Base-by-base conservation (phyloP, 2,888 invertebrate species). In the Macaria notata region DNA sequence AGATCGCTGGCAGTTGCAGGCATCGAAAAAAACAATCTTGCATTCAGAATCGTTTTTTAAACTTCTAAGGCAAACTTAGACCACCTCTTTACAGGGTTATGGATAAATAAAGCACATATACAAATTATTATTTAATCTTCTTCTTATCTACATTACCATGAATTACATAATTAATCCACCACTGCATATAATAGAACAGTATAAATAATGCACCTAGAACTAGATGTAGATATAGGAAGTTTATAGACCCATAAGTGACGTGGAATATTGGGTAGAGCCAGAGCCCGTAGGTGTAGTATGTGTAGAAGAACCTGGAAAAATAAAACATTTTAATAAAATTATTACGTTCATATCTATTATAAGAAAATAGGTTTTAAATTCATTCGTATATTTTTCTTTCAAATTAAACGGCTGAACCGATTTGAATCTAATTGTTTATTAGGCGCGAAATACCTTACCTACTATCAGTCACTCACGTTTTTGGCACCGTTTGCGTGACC, bases 201-300 rank as follows among this genome's bases (percentile, higher is more conserved):
- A 77, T 8, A 3, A 71, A 69, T 0, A 75, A 3, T 0, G 64
- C 4, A 0, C 39, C 66, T 0, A 77, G 53, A 0, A 38, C 46
- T 0, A 71, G 49, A 3, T 73, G 57, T 0, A 73, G 59, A 0
- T 83, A 7, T 0, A 67, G 69, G 36, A 82, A 86, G 45, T 81
- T 76, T 1, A 83, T 59, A 0, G 82, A 82, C 0, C 84, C 81
- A 39, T 75, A 79, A 0, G 81, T 46, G 0, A 71, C 62, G 1
- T 53, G 61, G 3, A 86, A 78, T 4, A 89, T 68, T 0, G 88
- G 88, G 46, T 89, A 89, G 3, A 89, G 54, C 88, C 88, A 89
- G 0, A 77, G 30, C 0, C 81, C 82, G 0, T 63, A 31, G 56
- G 39, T 83, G 78, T 6, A 70, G 64, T 78, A 86, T 0, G 89